Percentiles rank a stretch among this genome's conserved stretches.
phyloP scores from a whole-genome alignment of 2,113 vertebrate genomes.

The Misgurnus anguillicaudatus region DNA sequence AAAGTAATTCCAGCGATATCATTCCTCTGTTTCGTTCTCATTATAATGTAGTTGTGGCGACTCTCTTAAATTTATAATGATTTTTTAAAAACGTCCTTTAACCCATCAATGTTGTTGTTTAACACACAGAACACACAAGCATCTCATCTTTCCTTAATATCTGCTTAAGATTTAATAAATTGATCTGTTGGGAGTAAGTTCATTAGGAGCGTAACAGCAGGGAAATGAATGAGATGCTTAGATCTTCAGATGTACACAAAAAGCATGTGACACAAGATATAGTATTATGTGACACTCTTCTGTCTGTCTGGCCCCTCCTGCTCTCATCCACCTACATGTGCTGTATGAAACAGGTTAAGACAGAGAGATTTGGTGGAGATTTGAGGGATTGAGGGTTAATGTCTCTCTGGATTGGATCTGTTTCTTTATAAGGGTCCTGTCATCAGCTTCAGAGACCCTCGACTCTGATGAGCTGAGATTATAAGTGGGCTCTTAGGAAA shows the following conservation, averaged over 20 bases:
- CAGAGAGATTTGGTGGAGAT: neutral
- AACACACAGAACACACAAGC: neutral
- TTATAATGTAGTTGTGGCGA: too few relatives aligned
- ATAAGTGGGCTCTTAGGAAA: neutral
- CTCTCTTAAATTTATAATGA: too few relatives aligned
- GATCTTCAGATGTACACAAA: neutral
- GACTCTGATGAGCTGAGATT: neutral
- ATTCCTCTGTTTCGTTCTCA: too few relatives aligned
- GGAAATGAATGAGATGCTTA: neutral
- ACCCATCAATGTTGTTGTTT: neutral
- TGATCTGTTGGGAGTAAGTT: constrained; percentile 4
- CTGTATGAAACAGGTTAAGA: neutral
- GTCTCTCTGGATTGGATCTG: constrained; percentile 47
- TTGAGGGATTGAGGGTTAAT: neutral
- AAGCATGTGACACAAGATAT: neutral
- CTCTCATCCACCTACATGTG: neutral
- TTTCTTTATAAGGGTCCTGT: constrained; percentile 44
- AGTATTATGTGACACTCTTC: neutral
- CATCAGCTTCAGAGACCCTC: constrained; percentile 65
- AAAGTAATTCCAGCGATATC: too few relatives aligned
- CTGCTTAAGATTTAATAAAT: neutral
- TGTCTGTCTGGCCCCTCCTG: neutral
- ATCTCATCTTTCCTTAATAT: neutral
- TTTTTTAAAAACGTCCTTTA: too few relatives aligned
- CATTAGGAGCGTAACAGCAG: neutral